These are phyloP conservation scores for Numenius phaeopus DNA, from an alignment of 2,797 vertebrate genomes.

Conservation along the genomic window DNA sequence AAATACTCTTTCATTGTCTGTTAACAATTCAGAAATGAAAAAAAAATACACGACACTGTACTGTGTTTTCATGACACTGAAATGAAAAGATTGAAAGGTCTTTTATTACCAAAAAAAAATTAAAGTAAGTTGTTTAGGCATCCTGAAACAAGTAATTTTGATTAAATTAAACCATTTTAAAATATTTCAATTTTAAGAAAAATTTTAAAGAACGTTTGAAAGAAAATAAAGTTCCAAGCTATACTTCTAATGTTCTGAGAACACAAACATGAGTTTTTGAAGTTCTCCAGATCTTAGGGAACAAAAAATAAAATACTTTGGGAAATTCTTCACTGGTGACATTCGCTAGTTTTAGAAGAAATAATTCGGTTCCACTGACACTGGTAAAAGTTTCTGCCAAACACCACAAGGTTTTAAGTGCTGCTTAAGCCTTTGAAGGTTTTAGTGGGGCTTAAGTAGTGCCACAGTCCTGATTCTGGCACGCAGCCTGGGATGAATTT, in stretches of 20 bases:
- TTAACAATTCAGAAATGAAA: not conserved
- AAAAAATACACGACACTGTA: not conserved
- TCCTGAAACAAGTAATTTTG: not conserved
- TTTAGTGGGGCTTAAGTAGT: conserved; percentile 25
- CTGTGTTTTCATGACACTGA: not conserved
- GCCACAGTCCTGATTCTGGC: not conserved
- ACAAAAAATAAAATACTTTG: rapidly evolving
- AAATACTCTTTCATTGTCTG: not conserved
- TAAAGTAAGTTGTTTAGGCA: not conserved
- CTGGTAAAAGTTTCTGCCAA: not conserved
- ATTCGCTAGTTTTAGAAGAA: not conserved
- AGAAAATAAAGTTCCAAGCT: not conserved
- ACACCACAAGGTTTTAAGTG: not conserved
- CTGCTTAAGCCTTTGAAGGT: not conserved
- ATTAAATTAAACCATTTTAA: not conserved
- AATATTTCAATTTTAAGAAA: not conserved
- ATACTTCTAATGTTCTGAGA: not conserved
- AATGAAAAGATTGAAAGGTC: not conserved
- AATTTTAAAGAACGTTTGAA: not conserved
- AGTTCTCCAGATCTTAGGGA: not conserved
- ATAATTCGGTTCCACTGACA: not conserved
- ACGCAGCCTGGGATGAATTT: not conserved
- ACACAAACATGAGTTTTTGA: not conserved
- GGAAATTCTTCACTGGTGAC: not conserved
- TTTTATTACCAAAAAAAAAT: not conserved